These are phyloP conservation scores for Zygothrica quintamaculata DNA, from an alignment of 2,888 invertebrate species.

Conservation along the genomic window DNA sequence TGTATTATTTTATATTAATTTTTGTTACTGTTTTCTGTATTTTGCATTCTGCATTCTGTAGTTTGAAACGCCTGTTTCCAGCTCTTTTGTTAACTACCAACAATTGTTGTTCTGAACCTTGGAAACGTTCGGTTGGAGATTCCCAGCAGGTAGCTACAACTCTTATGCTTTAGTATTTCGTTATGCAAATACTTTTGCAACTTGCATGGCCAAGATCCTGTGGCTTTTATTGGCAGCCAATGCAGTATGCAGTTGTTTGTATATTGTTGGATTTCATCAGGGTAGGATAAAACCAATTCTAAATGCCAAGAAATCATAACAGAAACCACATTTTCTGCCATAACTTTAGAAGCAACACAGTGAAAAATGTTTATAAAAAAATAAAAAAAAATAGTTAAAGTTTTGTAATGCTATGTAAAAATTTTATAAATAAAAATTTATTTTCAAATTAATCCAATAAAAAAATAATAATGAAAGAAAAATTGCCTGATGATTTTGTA, in stretches of 20 bases:
- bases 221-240: constrained; percentile 14
- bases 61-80: constrained; percentile 39
- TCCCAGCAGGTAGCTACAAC: constrained; percentile 19
- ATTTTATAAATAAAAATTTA: no score
- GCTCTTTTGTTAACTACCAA: constrained; percentile 28
- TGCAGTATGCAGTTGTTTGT: constrained; percentile 2
- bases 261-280: neutral
- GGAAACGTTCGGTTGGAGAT: constrained; percentile 8
- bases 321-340: no score
- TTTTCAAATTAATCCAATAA: no score
- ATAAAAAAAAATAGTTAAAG: no score
- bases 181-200: constrained; percentile 44
- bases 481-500: no score
- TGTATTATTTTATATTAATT: constrained; percentile 57
- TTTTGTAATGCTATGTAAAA: no score
- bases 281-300: neutral
- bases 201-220: constrained; percentile 29
- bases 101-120: constrained; percentile 28
- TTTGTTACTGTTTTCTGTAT: constrained; percentile 27
- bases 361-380: no score
- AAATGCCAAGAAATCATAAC: no score
- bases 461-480: no score
- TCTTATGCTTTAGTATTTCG: constrained; percentile 35
- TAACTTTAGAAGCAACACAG: no score
- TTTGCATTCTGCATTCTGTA: neutral